Conservation (phyloP, 2,797 vertebrate genomes). For the Propithecus deckenii region DNA sequence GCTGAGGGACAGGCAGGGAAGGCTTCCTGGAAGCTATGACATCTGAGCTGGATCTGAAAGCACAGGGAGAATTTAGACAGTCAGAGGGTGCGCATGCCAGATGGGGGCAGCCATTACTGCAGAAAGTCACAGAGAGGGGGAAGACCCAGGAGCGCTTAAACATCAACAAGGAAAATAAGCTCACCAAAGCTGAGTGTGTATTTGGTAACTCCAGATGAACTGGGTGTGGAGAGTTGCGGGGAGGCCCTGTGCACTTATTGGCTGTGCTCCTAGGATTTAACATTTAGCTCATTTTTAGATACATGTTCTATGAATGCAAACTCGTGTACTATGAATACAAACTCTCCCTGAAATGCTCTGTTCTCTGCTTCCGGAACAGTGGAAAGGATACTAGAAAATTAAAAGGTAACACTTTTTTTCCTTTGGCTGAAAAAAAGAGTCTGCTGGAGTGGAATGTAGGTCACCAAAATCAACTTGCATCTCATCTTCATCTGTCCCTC, state of each 20-base stretch:
- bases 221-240: neutral
- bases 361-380: neutral
- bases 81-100: neutral
- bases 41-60: neutral
- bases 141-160: neutral
- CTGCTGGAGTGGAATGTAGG: slow-evolving; percentile 14
- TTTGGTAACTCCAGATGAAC: neutral
- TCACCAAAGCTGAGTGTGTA: neutral
- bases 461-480: slow-evolving; percentile 38
- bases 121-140: neutral
- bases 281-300: neutral
- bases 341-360: slow-evolving; percentile 10
- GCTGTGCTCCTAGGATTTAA: neutral
- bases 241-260: neutral
- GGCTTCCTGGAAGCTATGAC: neutral
- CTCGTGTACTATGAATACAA: neutral
- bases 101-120: neutral
- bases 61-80: neutral
- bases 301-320: neutral
- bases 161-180: slow-evolving; percentile 1
- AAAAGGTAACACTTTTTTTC: neutral
- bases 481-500: neutral
- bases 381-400: neutral
- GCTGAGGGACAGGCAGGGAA: neutral
- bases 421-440: neutral